Evolutionary conservation across 2,888 invertebrate species (phyloP).

Genomic region (Oxytorus armatus): DNA sequence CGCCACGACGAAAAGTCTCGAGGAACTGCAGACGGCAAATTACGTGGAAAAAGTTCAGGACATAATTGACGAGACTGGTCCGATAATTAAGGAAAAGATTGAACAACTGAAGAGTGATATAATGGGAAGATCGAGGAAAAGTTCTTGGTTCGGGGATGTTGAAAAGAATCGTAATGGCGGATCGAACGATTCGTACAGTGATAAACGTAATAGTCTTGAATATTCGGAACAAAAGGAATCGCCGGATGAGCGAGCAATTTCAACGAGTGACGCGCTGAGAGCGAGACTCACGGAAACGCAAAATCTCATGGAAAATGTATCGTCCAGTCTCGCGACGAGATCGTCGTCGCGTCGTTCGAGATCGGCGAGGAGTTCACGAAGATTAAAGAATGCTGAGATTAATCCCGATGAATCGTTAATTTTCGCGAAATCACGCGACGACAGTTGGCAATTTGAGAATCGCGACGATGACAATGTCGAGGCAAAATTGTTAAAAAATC

Average conservation of each 20-base stretch:
- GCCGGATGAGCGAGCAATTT: not conserved
- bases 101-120: conserved; percentile 74
- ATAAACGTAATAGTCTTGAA: not conserved
- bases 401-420: not conserved
- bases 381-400: conserved; percentile 14
- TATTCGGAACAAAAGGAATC: conserved; percentile 1
- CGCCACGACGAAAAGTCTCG: conserved; percentile 72
- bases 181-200: conserved; percentile 45
- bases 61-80: conserved; percentile 78
- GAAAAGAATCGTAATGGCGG: conserved; percentile 1
- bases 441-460: conserved; percentile 5
- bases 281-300: conserved; percentile 58
- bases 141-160: conserved; percentile 29
- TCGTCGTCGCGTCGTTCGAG: conserved; percentile 56
- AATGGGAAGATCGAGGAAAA: conserved; percentile 47
- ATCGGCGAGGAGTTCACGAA: conserved; percentile 60
- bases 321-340: conserved; percentile 57
- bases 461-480: conserved; percentile 25
- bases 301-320: conserved; percentile 59
- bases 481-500: conserved; percentile 51
- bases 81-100: conserved; percentile 77
- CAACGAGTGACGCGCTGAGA: conserved; percentile 52
- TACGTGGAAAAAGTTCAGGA: conserved; percentile 79
- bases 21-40: conserved; percentile 76
- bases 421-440: not conserved